Conservation (phyloP, 2,797 vertebrate genomes). For the Protonibea diacanthus region DNA sequence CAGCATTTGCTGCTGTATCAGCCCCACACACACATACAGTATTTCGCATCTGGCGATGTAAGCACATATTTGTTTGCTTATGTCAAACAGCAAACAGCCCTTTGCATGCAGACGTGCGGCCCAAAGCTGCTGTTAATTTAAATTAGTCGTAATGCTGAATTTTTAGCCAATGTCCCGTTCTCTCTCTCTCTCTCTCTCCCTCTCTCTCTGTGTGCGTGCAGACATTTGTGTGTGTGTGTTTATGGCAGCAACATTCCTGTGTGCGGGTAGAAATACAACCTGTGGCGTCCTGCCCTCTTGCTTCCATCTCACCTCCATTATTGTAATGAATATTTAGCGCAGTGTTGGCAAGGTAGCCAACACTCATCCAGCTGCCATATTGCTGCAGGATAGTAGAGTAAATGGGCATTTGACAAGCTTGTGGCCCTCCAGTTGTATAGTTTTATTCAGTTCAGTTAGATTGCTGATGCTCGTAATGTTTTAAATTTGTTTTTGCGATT, state of each 20-base stretch:
- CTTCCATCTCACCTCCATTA: constrained; percentile 57
- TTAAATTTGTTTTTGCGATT: neutral
- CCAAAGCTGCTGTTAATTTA: constrained; percentile 36
- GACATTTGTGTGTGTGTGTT: constrained; percentile 22
- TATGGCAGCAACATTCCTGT: constrained; percentile 21
- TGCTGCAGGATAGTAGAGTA: constrained; percentile 2
- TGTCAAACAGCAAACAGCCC: constrained; percentile 21
- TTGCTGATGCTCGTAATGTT: neutral
- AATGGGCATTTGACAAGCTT: constrained; percentile 15
- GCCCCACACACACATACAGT: constrained; percentile 13
- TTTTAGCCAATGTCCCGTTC: constrained; percentile 17
- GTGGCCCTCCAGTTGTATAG: neutral
- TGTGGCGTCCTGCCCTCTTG: constrained; percentile 29
- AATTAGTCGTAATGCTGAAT: constrained; percentile 23
- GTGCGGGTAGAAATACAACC: constrained; percentile 28
- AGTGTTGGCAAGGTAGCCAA: constrained; percentile 29
- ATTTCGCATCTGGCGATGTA: constrained; percentile 6
- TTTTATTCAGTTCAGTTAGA: neutral
- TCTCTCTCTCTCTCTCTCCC: constrained; percentile 14
- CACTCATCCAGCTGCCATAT: constrained; percentile 15
- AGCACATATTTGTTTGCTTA: constrained; percentile 43
- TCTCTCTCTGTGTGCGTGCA: constrained; percentile 4
- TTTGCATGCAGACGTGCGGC: neutral
- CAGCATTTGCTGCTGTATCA: constrained; percentile 1
- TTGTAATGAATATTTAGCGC: constrained; percentile 71